Conservation (phyloP, 2,113 vertebrate genomes). For the Callipepla squamata region DNA sequence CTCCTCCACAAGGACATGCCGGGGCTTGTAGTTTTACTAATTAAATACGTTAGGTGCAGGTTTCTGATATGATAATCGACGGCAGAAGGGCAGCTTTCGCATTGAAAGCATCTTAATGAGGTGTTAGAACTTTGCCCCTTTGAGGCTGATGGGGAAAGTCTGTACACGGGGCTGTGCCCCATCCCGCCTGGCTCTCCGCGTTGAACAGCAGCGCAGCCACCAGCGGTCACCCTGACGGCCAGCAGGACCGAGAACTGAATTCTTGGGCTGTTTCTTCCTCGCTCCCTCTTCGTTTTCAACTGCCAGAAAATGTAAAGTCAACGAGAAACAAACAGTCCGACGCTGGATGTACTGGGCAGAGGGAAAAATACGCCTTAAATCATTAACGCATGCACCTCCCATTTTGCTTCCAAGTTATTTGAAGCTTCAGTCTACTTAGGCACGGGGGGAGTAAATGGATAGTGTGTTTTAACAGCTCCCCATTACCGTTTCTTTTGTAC, state of each 20-base stretch:
- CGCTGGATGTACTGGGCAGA: background rate
- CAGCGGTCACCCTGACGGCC: conserved; percentile 40
- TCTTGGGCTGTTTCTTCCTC: background rate
- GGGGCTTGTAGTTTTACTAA: conserved; percentile 31
- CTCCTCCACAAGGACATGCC: background rate
- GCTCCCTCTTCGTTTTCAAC: background rate
- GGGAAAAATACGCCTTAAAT: background rate
- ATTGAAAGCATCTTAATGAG: conserved; percentile 56
- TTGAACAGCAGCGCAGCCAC: conserved; percentile 9
- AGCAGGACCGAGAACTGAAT: conserved; percentile 42
- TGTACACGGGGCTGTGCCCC: conserved; percentile 38
- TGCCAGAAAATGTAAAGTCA: background rate
- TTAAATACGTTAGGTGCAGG: background rate
- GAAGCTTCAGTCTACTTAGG: background rate
- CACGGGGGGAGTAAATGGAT: background rate
- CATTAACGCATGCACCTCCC: background rate
- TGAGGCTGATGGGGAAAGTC: conserved; percentile 65
- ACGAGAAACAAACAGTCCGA: background rate
- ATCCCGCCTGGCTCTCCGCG: conserved; percentile 39
- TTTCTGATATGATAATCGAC: conserved; percentile 71
- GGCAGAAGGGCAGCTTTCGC: conserved; percentile 33
- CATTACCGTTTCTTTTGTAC: background rate
- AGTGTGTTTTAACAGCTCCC: conserved; percentile 21
- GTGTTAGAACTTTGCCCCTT: conserved; percentile 49
- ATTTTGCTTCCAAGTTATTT: background rate